phyloP scores from a whole-genome alignment of 2,888 invertebrate genomes.

The Rhyacophila evoluta region DNA sequence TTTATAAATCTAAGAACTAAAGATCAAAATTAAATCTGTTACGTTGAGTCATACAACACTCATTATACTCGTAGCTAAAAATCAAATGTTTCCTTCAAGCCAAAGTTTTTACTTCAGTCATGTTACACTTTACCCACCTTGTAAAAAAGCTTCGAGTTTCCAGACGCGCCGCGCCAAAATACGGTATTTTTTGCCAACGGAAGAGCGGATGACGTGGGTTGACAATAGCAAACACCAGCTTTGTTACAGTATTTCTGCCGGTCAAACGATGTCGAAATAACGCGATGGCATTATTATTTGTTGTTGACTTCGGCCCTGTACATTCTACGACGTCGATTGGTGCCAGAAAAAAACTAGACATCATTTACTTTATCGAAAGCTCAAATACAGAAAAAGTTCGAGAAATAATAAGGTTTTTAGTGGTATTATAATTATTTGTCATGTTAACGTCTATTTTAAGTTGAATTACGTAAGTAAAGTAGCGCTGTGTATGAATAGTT shows the following conservation, averaged over 20 bases:
- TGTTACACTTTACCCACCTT: background rate
- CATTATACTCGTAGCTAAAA: too few relatives aligned
- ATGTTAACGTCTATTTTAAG: too few relatives aligned
- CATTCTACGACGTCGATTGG: background rate
- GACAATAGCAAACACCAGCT: conserved; percentile 43
- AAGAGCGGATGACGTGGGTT: conserved; percentile 19
- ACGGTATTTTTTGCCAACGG: background rate
- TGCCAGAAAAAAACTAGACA: background rate
- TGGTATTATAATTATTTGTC: too few relatives aligned
- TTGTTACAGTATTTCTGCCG: conserved; percentile 31
- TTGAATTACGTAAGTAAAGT: too few relatives aligned
- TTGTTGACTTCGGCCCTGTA: background rate
- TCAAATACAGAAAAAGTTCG: too few relatives aligned
- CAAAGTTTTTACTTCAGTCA: background rate
- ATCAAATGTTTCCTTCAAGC: background rate
- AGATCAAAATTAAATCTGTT: too few relatives aligned
- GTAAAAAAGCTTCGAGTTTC: background rate
- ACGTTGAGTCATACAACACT: too few relatives aligned
- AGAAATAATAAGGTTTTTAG: too few relatives aligned
- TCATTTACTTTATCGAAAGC: too few relatives aligned
- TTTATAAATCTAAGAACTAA: too few relatives aligned
- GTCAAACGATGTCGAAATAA: conserved; percentile 34
- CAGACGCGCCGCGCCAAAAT: conserved; percentile 21
- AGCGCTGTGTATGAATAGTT: too few relatives aligned
- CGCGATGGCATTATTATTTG: conserved; percentile 27